phyloP scores from a whole-genome alignment of 2,888 invertebrate genomes.

The Ormyrus pomaceus region DNA sequence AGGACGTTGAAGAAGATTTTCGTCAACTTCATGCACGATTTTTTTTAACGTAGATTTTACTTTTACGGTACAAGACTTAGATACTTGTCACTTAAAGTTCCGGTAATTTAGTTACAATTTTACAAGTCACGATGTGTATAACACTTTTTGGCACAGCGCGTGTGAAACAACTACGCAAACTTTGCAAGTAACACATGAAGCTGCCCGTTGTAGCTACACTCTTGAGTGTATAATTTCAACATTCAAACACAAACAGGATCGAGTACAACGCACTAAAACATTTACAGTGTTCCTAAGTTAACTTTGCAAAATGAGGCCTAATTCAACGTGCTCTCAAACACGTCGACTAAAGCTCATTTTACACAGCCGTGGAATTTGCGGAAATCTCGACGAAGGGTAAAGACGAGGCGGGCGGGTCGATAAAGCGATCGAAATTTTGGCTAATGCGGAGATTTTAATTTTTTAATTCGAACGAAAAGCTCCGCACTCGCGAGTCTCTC shows the following conservation, averaged over 20 bases:
- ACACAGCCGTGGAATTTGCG: slow-evolving; percentile 9
- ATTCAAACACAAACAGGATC: slow-evolving; percentile 19
- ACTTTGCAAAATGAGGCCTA: slow-evolving; percentile 34
- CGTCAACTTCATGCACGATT: too few species aligned
- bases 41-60: too few species aligned
- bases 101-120: too few species aligned
- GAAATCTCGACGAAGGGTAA: not conserved
- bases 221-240: not conserved
- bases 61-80: too few species aligned
- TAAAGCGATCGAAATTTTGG: not conserved
- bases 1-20: too few species aligned
- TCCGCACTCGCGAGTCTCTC: not conserved
- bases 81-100: too few species aligned
- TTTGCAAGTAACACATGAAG: slow-evolving; percentile 17
- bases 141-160: too few species aligned
- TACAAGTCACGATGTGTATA: too few species aligned
- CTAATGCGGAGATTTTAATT: not conserved
- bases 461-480: not conserved
- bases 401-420: not conserved
- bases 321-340: slow-evolving; percentile 15
- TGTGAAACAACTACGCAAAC: not conserved
- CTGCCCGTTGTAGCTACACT: not conserved
- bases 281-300: slow-evolving; percentile 45
- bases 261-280: slow-evolving; percentile 46
- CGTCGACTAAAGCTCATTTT: slow-evolving; percentile 33